A percentile compares a stretch with the other conserved stretches of the same genome.
These are phyloP conservation scores for Drosophila anomalata DNA, from an alignment of 2,888 invertebrate species.

Conservation along the genomic window DNA sequence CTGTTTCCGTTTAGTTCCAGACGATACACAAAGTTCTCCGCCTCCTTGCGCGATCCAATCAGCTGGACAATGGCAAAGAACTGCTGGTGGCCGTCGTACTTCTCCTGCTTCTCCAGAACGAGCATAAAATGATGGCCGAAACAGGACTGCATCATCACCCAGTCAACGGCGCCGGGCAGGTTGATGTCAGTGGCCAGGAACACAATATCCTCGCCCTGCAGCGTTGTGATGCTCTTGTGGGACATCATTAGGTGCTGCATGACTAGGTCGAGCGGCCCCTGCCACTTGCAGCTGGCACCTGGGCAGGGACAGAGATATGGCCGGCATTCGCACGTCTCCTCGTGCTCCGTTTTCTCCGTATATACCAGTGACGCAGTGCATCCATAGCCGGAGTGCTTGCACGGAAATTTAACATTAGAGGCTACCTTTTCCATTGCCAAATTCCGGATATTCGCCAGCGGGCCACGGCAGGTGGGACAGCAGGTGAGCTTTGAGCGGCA, in stretches of 20 bases:
- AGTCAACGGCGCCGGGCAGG: slow-evolving; percentile 99
- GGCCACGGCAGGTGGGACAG: slow-evolving; percentile 99
- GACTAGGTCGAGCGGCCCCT: slow-evolving; percentile 98
- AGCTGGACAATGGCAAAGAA: slow-evolving; percentile 99
- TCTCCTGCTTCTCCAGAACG: slow-evolving; percentile 99
- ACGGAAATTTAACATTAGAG: slow-evolving; percentile 98
- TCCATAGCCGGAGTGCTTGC: slow-evolving; percentile 98
- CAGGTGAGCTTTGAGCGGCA: slow-evolving; percentile 98
- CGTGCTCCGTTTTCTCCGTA: slow-evolving; percentile 99
- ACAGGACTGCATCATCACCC: slow-evolving; percentile 99
- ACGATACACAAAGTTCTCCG: slow-evolving; percentile 99
- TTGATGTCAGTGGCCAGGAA: slow-evolving; percentile 99
- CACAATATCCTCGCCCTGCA: slow-evolving; percentile 99
- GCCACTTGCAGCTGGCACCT: slow-evolving; percentile 99
- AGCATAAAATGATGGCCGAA: slow-evolving; percentile 99
- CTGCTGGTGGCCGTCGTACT: slow-evolving; percentile 97
- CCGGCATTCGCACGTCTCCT: slow-evolving; percentile 98
- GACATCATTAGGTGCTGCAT: slow-evolving; percentile 99
- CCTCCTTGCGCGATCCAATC: slow-evolving; percentile 99
- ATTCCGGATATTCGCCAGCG: slow-evolving; percentile 98
- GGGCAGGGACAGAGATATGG: slow-evolving; percentile 99
- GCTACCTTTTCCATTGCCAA: slow-evolving; percentile 99
- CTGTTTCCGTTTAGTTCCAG: slow-evolving; percentile 98
- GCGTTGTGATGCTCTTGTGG: slow-evolving; percentile 98
- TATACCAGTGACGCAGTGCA: slow-evolving; percentile 96